phyloP scores from a whole-genome alignment of 2,797 vertebrate species.

The Amniataba percoides region DNA sequence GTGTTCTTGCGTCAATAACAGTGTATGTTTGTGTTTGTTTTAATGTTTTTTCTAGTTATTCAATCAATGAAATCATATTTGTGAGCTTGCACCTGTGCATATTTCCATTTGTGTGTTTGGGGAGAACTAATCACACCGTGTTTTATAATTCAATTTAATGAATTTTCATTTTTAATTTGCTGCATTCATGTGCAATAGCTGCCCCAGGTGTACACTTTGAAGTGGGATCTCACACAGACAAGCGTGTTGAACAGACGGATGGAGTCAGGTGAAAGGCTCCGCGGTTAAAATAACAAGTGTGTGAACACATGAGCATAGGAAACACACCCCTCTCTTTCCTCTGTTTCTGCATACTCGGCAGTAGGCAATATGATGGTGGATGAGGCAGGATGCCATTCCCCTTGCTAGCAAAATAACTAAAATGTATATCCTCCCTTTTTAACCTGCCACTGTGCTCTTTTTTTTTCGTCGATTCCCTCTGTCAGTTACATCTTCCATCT shows the following conservation, averaged over 20 bases:
- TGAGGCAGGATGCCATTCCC: too few relatives aligned
- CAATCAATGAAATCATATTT: constrained; percentile 52
- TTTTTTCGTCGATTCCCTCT: too few relatives aligned
- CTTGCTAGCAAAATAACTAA: too few relatives aligned
- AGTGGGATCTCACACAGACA: constrained; percentile 41
- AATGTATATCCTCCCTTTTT: too few relatives aligned
- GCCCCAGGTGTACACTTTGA: constrained; percentile 75
- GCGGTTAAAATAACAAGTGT: constrained; percentile 52
- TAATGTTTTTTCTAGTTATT: constrained; percentile 36
- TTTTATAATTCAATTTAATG: constrained; percentile 62
- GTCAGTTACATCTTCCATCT: too few relatives aligned
- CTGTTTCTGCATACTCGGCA: not conserved
- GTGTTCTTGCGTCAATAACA: constrained; percentile 9
- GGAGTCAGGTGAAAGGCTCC: constrained; percentile 40
- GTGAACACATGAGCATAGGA: constrained; percentile 25
- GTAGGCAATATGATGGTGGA: too few relatives aligned
- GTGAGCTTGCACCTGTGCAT: constrained; percentile 64
- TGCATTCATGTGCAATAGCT: constrained; percentile 63
- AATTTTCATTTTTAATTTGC: constrained; percentile 69
- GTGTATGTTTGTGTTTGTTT: constrained; percentile 21
- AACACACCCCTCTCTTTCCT: constrained; percentile 21
- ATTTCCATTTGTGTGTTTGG: constrained; percentile 41
- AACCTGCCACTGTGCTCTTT: too few relatives aligned
- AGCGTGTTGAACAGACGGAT: constrained; percentile 37
- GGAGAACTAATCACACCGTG: constrained; percentile 53